Percentiles rank a stretch among this genome's conserved stretches.
Conservation (phyloP, 2,113 vertebrate genomes). For the Neopipo cinnamomea region DNA sequence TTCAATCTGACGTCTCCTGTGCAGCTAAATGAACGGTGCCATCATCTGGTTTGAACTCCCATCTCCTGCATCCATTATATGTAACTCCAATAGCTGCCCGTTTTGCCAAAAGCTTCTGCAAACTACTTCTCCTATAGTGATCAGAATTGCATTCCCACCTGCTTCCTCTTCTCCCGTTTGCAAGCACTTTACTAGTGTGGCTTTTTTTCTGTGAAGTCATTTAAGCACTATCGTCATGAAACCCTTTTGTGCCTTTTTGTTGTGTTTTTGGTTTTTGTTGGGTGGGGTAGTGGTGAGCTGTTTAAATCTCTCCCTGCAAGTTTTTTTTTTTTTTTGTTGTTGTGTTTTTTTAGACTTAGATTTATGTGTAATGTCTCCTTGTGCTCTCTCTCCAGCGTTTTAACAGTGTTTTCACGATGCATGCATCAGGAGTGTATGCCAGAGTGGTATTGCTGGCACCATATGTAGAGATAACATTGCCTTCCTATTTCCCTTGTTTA, state of each 20-base stretch:
- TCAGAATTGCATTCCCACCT: neutral
- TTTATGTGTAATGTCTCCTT: neutral
- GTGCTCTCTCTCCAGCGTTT: neutral
- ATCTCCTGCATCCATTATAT: neutral
- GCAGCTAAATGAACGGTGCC: neutral
- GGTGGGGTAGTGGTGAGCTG: neutral
- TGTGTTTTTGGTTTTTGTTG: neutral
- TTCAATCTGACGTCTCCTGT: neutral
- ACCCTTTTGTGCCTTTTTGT: neutral
- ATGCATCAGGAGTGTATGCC: neutral
- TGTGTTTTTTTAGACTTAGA: neutral
- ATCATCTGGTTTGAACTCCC: neutral
- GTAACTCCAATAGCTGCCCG: neutral
- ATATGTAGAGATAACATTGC: neutral
- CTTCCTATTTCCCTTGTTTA: constrained; percentile 20
- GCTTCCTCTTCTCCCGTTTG: neutral
- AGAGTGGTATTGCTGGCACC: neutral
- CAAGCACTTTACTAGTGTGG: neutral
- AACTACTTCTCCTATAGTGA: neutral
- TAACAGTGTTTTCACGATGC: neutral
- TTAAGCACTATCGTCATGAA: neutral
- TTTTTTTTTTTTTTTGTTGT: neutral
- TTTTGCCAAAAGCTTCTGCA: neutral
- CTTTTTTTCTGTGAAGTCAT: neutral
- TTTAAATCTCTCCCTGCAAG: neutral